Conservation (phyloP, 1,140 invertebrate genomes). For the Drosophila truncata region DNA sequence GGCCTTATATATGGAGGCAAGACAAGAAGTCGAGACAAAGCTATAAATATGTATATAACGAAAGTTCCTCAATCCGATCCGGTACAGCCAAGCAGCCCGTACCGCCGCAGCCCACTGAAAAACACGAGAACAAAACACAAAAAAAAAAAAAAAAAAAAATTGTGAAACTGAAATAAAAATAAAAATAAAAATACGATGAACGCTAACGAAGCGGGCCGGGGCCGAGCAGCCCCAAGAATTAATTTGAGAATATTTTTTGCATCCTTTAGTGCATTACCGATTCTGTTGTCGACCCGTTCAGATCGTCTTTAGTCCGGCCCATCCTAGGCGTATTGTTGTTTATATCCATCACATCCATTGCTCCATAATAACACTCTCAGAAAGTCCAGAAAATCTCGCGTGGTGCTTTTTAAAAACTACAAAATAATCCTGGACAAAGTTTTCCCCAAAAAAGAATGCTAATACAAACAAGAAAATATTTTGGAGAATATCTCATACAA, state of each 20-base stretch:
- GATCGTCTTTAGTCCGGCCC: slow-evolving; percentile 71
- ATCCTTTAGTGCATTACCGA: slow-evolving; percentile 85
- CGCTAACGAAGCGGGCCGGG: slow-evolving; percentile 44
- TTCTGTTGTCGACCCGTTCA: slow-evolving; percentile 82
- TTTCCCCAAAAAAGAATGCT: slow-evolving; percentile 5
- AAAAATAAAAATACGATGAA: slow-evolving; percentile 50
- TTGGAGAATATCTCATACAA: slow-evolving; percentile 18
- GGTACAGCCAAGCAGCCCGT: slow-evolving; percentile 36
- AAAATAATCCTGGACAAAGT: slow-evolving; percentile 34
- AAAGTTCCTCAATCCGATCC: slow-evolving; percentile 69
- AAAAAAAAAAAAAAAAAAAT: slow-evolving; percentile 14
- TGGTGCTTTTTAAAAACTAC: slow-evolving; percentile 16
- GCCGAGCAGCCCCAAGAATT: slow-evolving; percentile 61
- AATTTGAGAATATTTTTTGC: slow-evolving; percentile 85
- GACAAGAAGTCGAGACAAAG: slow-evolving; percentile 79
- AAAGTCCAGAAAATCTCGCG: slow-evolving; percentile 25
- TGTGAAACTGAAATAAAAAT: slow-evolving; percentile 36
- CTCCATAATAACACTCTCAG: slow-evolving; percentile 4
- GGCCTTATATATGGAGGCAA: slow-evolving; percentile 51
- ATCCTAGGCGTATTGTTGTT: slow-evolving; percentile 56
- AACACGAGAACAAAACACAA: neutral
- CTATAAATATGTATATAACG: slow-evolving; percentile 80
- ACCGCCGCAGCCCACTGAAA: slow-evolving; percentile 37
- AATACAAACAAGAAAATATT: slow-evolving; percentile 22
- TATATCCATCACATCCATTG: slow-evolving; percentile 19